Evolutionary conservation across 2,797 vertebrate species (phyloP), one percentile per base, ranked within the genome.

Genomic region (Tamandua tetradactyla): DNA sequence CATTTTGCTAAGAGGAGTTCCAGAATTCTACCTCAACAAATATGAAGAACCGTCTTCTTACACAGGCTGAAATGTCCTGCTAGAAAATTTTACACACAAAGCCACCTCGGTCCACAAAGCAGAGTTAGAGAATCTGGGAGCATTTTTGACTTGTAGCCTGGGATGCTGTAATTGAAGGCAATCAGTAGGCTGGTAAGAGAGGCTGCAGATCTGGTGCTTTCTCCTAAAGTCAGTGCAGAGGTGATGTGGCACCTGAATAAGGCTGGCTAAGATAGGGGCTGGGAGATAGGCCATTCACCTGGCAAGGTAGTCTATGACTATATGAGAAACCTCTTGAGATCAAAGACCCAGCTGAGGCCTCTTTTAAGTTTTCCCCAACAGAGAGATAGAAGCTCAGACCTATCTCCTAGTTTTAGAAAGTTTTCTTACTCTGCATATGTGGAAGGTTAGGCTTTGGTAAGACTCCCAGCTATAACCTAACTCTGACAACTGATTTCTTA

Each of bases 401-500:
- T 57, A 49, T 71, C 15, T 44, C 27, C 18, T n/a, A 25, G 37
- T 59, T 83, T 71, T 71, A 71, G 62, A 42, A 75, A 93, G 20
- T 84, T 80, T 87, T 68, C 23, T 59, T 30, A n/a, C 23, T 80
- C 80, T 93, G 78, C 32, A 27, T n/a, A 22, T 64, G 30, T 71
- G 40, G 2, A 35, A 27, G 32, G 10, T n/a, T 32, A 61, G 62
- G 62, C 25, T 25, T 81, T 93, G 25, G 90, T 78, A 55, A 84
- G 47, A 71, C 0, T 22, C 13, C 52, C 52, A 17, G 37, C 25
- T 37, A 7, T 12, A 57, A 37, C 23, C 42, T 49, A 62, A 80
- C 30, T 81, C 66, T 91, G 52, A 55, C 52, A 59, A 86, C 9
- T 72, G 84, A 44, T 27, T 89, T 92, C 76, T 59, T 92, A 81